phyloP scores from a whole-genome alignment of 2,888 invertebrate genomes.

The Acleris emargana region DNA sequence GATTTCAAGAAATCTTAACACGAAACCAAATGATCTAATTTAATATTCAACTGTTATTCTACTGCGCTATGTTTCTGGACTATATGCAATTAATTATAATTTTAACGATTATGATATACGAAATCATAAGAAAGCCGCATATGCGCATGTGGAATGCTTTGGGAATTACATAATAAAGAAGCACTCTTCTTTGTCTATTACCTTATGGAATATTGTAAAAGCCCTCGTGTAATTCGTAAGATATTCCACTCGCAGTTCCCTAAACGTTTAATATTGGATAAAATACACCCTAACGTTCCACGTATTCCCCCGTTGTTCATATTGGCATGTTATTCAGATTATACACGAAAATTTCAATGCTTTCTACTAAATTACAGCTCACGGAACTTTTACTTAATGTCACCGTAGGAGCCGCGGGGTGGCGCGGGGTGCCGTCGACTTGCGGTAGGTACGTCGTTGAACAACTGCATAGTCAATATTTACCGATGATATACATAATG shows the following conservation, averaged over 20 bases:
- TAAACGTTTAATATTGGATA: constrained; percentile 83
- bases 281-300: constrained; percentile 76
- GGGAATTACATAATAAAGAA: constrained; percentile 27
- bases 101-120: too few species aligned
- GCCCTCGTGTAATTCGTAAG: constrained; percentile 74
- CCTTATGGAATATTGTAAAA: constrained; percentile 77
- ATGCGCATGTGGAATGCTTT: constrained; percentile 14
- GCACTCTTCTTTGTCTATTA: constrained; percentile 56
- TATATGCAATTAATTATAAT: too few species aligned
- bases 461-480: constrained; percentile 41
- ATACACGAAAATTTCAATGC: constrained; percentile 84
- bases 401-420: constrained; percentile 50
- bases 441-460: constrained; percentile 38
- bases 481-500: background rate
- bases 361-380: constrained; percentile 83
- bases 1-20: too few species aligned
- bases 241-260: constrained; percentile 74
- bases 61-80: too few species aligned
- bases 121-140: too few species aligned
- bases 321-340: constrained; percentile 84
- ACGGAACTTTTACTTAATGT: constrained; percentile 79
- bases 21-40: too few species aligned
- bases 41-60: too few species aligned
- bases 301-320: constrained; percentile 82
- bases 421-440: constrained; percentile 48